Evolutionary conservation across 2,888 invertebrate species (phyloP).

Genomic region (Heliconius erato): DNA sequence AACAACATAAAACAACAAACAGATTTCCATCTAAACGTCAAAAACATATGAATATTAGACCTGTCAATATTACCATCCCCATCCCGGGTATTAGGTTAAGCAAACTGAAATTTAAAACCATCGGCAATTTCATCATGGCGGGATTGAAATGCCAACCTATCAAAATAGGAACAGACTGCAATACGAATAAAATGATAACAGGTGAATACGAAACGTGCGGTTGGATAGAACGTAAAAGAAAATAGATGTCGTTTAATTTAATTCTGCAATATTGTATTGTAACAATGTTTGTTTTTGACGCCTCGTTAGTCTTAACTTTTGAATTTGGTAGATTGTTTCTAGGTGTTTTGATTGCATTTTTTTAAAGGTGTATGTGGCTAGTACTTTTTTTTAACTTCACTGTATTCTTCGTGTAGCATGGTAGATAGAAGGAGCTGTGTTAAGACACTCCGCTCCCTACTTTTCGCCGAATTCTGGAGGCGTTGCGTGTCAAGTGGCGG

Average conservation of each 20-base stretch:
- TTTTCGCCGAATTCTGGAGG: too few relatives aligned
- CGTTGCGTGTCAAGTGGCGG: too few relatives aligned
- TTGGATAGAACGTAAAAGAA: conserved; percentile 37
- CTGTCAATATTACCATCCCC: background rate
- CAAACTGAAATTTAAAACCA: conserved; percentile 48
- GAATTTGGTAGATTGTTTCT: background rate
- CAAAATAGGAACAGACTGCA: conserved; percentile 49
- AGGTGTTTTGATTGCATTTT: background rate
- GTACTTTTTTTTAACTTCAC: too few relatives aligned
- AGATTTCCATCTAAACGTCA: background rate
- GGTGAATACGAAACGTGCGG: conserved; percentile 38
- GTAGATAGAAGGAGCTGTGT: too few relatives aligned
- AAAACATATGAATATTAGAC: background rate
- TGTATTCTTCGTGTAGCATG: too few relatives aligned
- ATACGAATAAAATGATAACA: conserved; percentile 50
- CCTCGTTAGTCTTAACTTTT: background rate
- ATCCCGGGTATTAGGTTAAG: conserved; percentile 20
- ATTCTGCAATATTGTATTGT: conserved; percentile 30
- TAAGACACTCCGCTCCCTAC: too few relatives aligned
- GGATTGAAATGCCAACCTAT: conserved; percentile 55
- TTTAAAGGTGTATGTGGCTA: too few relatives aligned
- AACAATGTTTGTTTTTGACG: conserved; percentile 1
- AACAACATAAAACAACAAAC: background rate
- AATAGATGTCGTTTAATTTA: conserved; percentile 38
- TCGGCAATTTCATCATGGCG: conserved; percentile 51